phyloP scores from a whole-genome alignment of 1,140 invertebrate species.

The Bactericera cockerelli region DNA sequence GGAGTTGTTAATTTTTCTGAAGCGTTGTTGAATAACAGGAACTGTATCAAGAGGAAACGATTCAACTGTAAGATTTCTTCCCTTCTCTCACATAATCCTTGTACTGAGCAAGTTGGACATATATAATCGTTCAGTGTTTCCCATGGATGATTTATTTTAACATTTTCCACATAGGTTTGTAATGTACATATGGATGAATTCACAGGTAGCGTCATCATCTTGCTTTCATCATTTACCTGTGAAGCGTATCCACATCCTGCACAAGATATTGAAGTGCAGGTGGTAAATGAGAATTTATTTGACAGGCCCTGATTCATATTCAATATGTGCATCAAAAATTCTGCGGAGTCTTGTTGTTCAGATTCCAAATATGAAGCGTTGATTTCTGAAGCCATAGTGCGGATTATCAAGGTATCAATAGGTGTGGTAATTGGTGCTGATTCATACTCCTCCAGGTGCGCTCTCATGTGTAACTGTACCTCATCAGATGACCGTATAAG shows the following conservation, averaged over 20 bases:
- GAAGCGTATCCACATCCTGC: not conserved
- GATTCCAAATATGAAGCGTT: not conserved
- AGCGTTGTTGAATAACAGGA: not conserved
- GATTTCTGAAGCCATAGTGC: too few species aligned
- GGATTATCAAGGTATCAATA: too few species aligned
- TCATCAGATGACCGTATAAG: too few species aligned
- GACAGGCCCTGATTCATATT: not conserved
- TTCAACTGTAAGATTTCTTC: not conserved
- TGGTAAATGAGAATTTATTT: not conserved
- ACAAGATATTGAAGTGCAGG: not conserved
- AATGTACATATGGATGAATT: not conserved
- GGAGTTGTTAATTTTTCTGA: not conserved
- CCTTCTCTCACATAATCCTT: not conserved
- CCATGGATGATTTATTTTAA: not conserved
- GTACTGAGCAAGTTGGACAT: not conserved
- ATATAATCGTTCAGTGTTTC: not conserved
- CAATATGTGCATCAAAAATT: not conserved
- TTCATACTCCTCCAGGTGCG: not conserved
- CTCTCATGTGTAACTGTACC: not conserved
- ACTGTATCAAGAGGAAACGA: not conserved
- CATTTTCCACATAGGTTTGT: not conserved
- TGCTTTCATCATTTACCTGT: not conserved
- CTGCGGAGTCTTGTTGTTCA: not conserved
- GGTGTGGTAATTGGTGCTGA: not conserved
- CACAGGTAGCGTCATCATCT: not conserved